These are phyloP conservation scores for Peromyscus melanophrys DNA, from an alignment of 2,797 vertebrate species.

Conservation along the genomic window DNA sequence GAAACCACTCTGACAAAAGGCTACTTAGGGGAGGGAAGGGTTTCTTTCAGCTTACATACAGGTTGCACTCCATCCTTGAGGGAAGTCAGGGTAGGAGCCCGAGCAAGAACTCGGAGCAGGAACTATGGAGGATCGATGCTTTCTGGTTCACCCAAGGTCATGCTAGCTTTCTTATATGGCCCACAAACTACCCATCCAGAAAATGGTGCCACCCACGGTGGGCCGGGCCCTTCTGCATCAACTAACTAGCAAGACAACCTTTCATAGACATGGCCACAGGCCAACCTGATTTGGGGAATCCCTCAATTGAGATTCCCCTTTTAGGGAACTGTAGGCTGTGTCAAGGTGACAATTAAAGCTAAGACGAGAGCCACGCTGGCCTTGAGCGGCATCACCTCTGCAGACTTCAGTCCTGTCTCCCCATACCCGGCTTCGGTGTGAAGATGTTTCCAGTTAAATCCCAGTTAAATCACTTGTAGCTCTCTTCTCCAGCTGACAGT, in stretches of 20 bases:
- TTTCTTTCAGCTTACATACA: background rate
- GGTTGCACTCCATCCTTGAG: background rate
- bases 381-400: background rate
- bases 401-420: background rate
- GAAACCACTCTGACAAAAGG: background rate
- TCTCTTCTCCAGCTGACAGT: background rate
- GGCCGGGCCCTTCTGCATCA: background rate
- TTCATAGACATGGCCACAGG: background rate
- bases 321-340: too few relatives aligned
- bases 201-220: too few relatives aligned
- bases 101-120: background rate
- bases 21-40: background rate
- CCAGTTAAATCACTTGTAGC: background rate
- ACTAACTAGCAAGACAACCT: background rate
- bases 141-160: background rate
- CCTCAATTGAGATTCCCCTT: background rate
- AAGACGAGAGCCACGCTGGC: too few relatives aligned
- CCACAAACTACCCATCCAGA: background rate
- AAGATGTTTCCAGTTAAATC: constrained; percentile 49
- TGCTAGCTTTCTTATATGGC: background rate
- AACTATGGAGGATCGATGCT: background rate
- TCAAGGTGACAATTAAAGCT: background rate
- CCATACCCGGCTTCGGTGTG: background rate
- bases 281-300: background rate
- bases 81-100: background rate